Evolutionary conservation across 2,113 vertebrate genomes (phyloP), one percentile per base, ranked within the genome.

Genomic region (Muntiacus muntjak): DNA sequence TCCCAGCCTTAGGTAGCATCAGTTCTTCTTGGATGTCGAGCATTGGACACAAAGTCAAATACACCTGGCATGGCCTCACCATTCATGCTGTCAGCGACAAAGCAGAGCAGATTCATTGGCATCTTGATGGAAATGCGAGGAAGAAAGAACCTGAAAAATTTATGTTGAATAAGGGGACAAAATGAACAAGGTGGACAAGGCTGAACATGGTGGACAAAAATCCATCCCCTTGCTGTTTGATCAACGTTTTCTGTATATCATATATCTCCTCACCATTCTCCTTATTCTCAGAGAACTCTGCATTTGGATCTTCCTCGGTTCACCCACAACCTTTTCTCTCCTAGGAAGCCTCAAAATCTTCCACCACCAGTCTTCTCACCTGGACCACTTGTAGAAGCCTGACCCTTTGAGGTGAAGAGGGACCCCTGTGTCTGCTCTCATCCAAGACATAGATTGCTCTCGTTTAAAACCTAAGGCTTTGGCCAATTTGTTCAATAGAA

Each of bases 401-500:
- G 36, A 21, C 28, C 19, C 14, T 47, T n/a, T 16, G 2, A 25
- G 71, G 54, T 36, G 74, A 47, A 7, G 54, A 90, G 40, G 28
- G 40, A 43, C 87, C 26, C 23, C 23, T 30, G 43, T 45, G 1
- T 10, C 71, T 62, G 23, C 23, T 28, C 14, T 25, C 43, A 60
- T 28, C 43, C 14, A 1, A 36, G 28, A 45, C 17, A 25, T 50
- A 47, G 21, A 16, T 30, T 11, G 36, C 36, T n/a, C 67, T 57
- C 5, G 0, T 10, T 33, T 33, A 58, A 57, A 43, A 28, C 54
- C 54, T 15, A 7, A 25, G 54, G 54, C 12, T 43, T 45, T 47
- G 16, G 17, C 74, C 74, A 28, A 4, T 9, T 36, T 4, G 14
- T 26, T 5, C 14, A 25, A 4, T 13, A 21, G 25, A 6, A 16